Conservation (phyloP, 2,797 vertebrate genomes). For the Phrynocephalus forsythii region DNA sequence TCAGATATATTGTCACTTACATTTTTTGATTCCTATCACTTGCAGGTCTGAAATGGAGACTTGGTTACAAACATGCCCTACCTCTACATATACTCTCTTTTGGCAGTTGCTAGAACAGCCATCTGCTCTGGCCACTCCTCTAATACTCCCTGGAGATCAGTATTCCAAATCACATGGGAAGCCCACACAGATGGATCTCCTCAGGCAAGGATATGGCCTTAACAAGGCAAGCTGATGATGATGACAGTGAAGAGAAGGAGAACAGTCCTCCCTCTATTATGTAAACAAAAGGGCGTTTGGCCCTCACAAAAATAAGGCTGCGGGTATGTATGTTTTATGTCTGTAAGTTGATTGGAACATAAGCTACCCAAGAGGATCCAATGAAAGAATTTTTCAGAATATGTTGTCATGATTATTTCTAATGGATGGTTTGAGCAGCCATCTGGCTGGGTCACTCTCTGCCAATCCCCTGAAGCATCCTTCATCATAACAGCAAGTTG, state of each 20-base stretch:
- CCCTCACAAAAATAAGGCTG: too few relatives aligned
- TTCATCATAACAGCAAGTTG: too few relatives aligned
- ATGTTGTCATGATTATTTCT: too few relatives aligned
- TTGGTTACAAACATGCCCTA: not conserved
- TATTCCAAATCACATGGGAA: not conserved
- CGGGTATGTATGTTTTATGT: too few relatives aligned
- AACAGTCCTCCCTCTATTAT: too few relatives aligned
- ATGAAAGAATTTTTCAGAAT: too few relatives aligned
- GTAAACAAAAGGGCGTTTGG: too few relatives aligned
- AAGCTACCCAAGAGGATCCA: too few relatives aligned
- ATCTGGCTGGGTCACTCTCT: too few relatives aligned
- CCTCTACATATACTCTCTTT: not conserved
- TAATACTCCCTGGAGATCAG: not conserved
- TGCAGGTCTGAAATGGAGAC: accelerated
- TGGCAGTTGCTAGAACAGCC: not conserved
- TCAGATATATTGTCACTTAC: not conserved
- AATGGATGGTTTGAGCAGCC: too few relatives aligned
- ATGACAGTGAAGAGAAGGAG: not conserved
- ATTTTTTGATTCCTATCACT: accelerated
- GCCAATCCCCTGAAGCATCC: too few relatives aligned
- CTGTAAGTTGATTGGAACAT: too few relatives aligned
- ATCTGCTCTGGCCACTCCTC: not conserved
- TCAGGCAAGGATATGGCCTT: not conserved
- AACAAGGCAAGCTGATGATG: not conserved
- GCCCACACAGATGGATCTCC: not conserved